Evolutionary conservation across 2,888 invertebrate species (phyloP).

Genomic region (Timema cristinae): DNA sequence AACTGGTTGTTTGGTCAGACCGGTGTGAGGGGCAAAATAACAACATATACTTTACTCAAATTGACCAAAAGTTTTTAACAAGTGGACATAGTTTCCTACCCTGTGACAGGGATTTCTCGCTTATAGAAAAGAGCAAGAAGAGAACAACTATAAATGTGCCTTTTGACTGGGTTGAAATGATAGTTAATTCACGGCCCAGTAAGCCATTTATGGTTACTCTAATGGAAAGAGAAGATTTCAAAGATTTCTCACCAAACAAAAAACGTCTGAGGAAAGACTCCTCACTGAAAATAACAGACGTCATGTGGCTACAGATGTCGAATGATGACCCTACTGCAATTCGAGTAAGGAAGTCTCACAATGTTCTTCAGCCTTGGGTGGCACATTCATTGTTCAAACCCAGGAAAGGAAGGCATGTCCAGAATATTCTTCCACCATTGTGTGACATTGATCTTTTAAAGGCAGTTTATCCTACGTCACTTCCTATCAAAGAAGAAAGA

Average conservation of each 20-base stretch:
- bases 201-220: not conserved
- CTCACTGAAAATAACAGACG: too few species aligned
- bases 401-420: not conserved
- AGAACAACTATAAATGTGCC: not conserved
- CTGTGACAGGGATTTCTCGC: not conserved
- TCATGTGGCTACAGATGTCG: too few species aligned
- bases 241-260: conserved; percentile 5
- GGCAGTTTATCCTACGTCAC: conserved; percentile 2
- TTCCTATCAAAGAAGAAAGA: conserved; percentile 2
- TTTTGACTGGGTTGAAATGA: not conserved
- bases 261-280: not conserved
- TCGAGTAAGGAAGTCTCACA: conserved; percentile 3
- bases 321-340: too few species aligned
- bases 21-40: conserved; percentile 5
- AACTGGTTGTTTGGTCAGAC: conserved; percentile 2
- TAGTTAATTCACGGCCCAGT: not conserved
- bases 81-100: not conserved
- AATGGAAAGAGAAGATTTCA: not conserved
- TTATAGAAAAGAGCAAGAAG: not conserved
- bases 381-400: not conserved
- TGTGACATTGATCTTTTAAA: not conserved
- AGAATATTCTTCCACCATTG: not conserved
- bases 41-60: not conserved
- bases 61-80: not conserved
- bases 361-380: conserved; percentile 7